These are phyloP conservation scores for Isoperla grammatica DNA, from an alignment of 2,888 invertebrate species.

Conservation along the genomic window DNA sequence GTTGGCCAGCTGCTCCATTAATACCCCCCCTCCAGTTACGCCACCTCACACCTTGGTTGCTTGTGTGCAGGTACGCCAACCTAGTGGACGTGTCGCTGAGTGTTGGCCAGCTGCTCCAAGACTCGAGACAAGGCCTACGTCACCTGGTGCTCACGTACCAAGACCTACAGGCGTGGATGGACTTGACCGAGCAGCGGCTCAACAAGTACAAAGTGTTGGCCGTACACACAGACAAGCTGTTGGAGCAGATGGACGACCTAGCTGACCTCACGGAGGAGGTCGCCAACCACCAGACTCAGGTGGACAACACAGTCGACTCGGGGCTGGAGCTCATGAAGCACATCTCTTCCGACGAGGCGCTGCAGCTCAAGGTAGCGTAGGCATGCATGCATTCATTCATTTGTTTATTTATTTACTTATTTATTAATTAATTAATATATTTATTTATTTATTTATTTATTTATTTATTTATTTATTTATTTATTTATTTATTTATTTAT, in stretches of 20 bases:
- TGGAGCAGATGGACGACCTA: conserved; percentile 89
- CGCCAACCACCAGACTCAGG: conserved; percentile 75
- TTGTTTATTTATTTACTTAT: too few species aligned
- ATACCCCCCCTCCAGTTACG: too few species aligned
- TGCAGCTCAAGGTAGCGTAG: conserved; percentile 70
- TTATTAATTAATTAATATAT: too few species aligned
- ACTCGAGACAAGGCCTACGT: conserved; percentile 81
- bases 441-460: too few species aligned
- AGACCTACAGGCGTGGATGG: conserved; percentile 93
- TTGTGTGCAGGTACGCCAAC: conserved; percentile 66
- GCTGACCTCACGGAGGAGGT: conserved; percentile 87
- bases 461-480: too few species aligned
- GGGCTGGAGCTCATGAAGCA: conserved; percentile 93
- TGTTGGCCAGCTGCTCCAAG: conserved; percentile 72
- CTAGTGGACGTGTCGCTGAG: conserved; percentile 81
- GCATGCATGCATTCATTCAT: too few species aligned
- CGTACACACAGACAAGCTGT: conserved; percentile 84
- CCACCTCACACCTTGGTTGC: too few species aligned
- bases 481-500: too few species aligned
- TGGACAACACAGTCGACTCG: conserved; percentile 85
- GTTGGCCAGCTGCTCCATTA: conserved; percentile 75
- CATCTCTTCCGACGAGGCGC: conserved; percentile 88
- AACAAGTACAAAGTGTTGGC: conserved; percentile 76
- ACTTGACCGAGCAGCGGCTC: conserved; percentile 77
- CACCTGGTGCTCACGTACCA: conserved; percentile 88